Conservation (phyloP, 2,888 invertebrate species). For the Perizoma affinitatum region DNA sequence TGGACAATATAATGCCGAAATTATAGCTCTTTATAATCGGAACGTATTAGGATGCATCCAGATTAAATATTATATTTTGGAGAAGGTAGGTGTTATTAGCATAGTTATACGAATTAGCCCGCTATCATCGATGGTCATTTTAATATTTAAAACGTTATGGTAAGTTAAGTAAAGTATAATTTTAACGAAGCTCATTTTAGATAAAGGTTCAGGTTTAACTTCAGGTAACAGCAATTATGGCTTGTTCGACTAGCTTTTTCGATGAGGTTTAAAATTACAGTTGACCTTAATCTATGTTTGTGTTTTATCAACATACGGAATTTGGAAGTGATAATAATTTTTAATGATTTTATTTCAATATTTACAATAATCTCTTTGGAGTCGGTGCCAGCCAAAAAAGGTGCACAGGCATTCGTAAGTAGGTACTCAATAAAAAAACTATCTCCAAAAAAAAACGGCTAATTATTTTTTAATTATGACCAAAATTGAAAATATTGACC, state of each 20-base stretch:
- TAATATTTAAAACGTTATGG: conserved; percentile 74
- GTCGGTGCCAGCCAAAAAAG: too few relatives aligned
- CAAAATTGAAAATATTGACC: too few relatives aligned
- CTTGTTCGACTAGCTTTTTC: conserved; percentile 50
- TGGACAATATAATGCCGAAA: conserved; percentile 83
- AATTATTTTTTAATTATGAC: too few relatives aligned
- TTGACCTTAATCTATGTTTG: conserved; percentile 15
- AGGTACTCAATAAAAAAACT: too few relatives aligned
- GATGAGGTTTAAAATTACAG: conserved; percentile 37
- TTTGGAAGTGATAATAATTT: too few relatives aligned
- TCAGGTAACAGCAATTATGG: conserved; percentile 52
- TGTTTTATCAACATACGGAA: too few relatives aligned
- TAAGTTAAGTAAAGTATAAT: conserved; percentile 69
- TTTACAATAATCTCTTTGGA: too few relatives aligned
- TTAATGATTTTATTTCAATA: too few relatives aligned
- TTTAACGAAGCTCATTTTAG: conserved; percentile 62
- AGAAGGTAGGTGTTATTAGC: conserved; percentile 80
- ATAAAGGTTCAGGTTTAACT: conserved; percentile 57
- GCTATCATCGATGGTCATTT: conserved; percentile 76
- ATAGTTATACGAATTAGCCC: conserved; percentile 81
- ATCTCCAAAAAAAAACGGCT: too few relatives aligned
- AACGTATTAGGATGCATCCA: conserved; percentile 83
- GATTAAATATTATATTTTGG: conserved; percentile 83
- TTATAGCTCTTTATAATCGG: conserved; percentile 82
- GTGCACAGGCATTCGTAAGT: too few relatives aligned